Percentiles rank a stretch among this genome's conserved stretches.
Conservation (phyloP, 2,888 invertebrate genomes). For the Meiosimyza platycephala region DNA sequence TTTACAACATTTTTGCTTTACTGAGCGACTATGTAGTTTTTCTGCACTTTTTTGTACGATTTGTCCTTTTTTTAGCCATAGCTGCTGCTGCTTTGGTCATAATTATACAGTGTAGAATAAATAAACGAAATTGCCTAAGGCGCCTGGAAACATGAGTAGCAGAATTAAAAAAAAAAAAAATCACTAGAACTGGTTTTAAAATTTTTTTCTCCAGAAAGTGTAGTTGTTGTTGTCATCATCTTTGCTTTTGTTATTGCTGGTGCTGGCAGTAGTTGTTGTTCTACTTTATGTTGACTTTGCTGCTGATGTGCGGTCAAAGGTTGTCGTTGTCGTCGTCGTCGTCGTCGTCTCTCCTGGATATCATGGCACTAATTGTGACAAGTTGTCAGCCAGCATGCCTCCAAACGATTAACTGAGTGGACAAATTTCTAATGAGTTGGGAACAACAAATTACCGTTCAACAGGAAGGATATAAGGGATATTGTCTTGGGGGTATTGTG, state of each 20-base stretch:
- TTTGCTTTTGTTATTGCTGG: not conserved
- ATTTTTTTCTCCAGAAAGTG: too few species aligned
- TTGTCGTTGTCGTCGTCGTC: not conserved
- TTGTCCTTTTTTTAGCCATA: not conserved
- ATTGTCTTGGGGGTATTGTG: too few species aligned
- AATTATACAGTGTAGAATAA: slow-evolving; percentile 42
- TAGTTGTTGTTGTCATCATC: not conserved
- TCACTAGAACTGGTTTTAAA: too few species aligned
- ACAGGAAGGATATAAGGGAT: too few species aligned
- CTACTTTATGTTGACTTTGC: slow-evolving; percentile 1
- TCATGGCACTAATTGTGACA: slow-evolving; percentile 27
- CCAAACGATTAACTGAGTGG: not conserved
- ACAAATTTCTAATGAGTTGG: slow-evolving; percentile 3
- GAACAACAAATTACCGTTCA: too few species aligned
- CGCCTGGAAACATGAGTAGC: slow-evolving; percentile 36
- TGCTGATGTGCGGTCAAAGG: slow-evolving; percentile 30
- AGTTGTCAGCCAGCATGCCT: slow-evolving; percentile 23
- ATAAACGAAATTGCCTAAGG: slow-evolving; percentile 48
- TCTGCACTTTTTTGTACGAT: not conserved
- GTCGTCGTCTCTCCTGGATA: not conserved
- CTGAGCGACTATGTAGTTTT: not conserved
- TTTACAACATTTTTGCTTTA: slow-evolving; percentile 25
- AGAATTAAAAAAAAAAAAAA: not conserved
- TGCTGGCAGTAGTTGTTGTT: not conserved
- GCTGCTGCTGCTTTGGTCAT: slow-evolving; percentile 1